Base-by-base conservation (phyloP, 2,888 invertebrate species). In the Harpalus rubripes region DNA sequence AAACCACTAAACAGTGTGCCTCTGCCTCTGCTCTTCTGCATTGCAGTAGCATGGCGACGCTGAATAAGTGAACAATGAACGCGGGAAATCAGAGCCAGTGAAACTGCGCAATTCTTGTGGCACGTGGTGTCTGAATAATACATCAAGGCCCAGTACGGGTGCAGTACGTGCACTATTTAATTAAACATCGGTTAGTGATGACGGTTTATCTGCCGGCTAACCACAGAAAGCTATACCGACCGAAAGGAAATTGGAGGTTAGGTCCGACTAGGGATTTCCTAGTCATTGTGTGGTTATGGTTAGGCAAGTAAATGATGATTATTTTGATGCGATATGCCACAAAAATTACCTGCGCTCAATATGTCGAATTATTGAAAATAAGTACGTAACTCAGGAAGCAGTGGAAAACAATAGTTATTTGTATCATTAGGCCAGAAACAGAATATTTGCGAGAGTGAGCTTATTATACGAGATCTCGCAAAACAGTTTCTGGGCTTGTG, bases 1-100 rank as follows among this genome's bases (percentile, higher is more conserved):
- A 32, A 32, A 1, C 32, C 32, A 1, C 32, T 32, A 32, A 32
- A 32, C 32, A 32, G 32, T 32, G 6, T 32, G 32, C 32, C 32
- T 32, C 4, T 32, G 32, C 32, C 32, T 32, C 4, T 32, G 32
- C 32, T 3, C 7, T 12, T 74, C 82, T 72, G 82, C 82, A 82
- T 52, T 82, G 82, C 82, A 82, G 82, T 82, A 41, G 16, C 68
- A 26, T 72, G 81, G 39, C 58, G 74, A 26, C 82, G 82, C 59
- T 82, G 74, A 82, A 82, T 82, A 82, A 82, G 82, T 82, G 56
- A 82, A 82, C 82, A 82, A 82, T 74, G 82, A 74, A 56, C 58
- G 59, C 74, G 82, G 39, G 82, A 82, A 82, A 82, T 82, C 82
- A 82, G 58, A 74, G 74, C 80, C 61, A 41, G 78, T 58, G 78